Percentiles rank a stretch among this genome's conserved stretches.
These are phyloP conservation scores for Odontomachus brunneus DNA, from an alignment of 1,140 invertebrate species.

Conservation along the genomic window DNA sequence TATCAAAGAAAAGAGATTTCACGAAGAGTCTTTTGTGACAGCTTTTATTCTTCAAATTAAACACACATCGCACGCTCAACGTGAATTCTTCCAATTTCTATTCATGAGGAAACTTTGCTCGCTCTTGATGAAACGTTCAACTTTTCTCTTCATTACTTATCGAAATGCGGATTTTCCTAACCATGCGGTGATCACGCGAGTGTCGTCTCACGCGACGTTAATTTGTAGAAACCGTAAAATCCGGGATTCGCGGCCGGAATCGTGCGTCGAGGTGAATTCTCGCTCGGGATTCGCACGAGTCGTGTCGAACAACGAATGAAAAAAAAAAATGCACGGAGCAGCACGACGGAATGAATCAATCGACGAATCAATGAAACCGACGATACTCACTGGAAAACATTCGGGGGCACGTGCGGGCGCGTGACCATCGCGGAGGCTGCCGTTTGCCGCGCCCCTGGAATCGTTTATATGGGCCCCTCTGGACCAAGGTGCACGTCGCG, in stretches of 20 bases:
- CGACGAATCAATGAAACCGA: conserved; percentile 50
- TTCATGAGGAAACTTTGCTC: neutral
- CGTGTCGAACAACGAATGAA: neutral
- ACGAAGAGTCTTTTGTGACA: too few species aligned
- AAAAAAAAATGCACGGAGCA: neutral
- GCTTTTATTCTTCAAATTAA: neutral
- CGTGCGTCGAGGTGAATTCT: neutral
- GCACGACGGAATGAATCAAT: conserved; percentile 53
- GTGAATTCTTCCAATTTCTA: neutral
- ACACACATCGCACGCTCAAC: neutral
- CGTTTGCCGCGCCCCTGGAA: neutral
- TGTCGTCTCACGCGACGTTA: neutral
- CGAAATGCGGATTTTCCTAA: neutral
- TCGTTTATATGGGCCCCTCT: conserved; percentile 59
- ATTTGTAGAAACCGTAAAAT: too few species aligned
- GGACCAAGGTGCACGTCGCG: conserved; percentile 65
- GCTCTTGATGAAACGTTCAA: neutral
- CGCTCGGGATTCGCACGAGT: neutral
- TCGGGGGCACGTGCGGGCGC: conserved; percentile 36
- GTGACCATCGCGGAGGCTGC: neutral
- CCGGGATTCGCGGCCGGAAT: too few species aligned
- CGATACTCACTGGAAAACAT: conserved; percentile 28
- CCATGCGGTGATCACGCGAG: neutral
- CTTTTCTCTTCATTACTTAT: neutral
- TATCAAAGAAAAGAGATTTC: neutral